These are phyloP conservation scores for Lasioglossum oenotherae DNA, from an alignment of 2,888 invertebrate species.

Conservation along the genomic window DNA sequence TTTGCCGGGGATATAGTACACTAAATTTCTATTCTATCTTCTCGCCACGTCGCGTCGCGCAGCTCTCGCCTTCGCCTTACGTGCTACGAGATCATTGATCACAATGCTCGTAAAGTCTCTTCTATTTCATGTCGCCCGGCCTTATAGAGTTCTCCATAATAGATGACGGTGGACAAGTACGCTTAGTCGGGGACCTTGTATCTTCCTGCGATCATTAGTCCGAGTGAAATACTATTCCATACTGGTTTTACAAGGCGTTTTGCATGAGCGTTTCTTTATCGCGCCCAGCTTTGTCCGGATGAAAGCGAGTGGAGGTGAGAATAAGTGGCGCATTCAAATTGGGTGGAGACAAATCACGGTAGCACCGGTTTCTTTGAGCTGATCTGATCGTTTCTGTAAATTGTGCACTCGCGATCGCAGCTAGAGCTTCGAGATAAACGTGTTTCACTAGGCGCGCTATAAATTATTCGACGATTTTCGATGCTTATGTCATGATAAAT, in stretches of 20 bases:
- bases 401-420: background rate
- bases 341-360: slow-evolving; percentile 3
- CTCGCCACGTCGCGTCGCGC: background rate
- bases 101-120: slow-evolving; percentile 17
- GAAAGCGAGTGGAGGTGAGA: slow-evolving; percentile 6
- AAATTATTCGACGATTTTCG: background rate
- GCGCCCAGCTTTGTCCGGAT: background rate
- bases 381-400: background rate
- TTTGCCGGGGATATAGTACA: background rate
- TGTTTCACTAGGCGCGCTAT: background rate
- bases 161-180: background rate
- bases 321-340: background rate
- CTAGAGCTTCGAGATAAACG: background rate
- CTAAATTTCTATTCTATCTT: background rate
- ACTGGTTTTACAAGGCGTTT: slow-evolving; percentile 7
- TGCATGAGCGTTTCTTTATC: background rate
- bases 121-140: slow-evolving; percentile 12
- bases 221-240: background rate
- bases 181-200: background rate
- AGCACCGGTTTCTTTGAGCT: background rate
- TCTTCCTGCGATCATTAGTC: slow-evolving; percentile 6
- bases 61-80: background rate
- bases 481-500: background rate
- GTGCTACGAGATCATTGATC: slow-evolving; percentile 26
- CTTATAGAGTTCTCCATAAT: slow-evolving; percentile 1